These are phyloP conservation scores for Pantherophis vulpinus DNA, from an alignment of 2,797 vertebrate genomes.

Conservation along the genomic window DNA sequence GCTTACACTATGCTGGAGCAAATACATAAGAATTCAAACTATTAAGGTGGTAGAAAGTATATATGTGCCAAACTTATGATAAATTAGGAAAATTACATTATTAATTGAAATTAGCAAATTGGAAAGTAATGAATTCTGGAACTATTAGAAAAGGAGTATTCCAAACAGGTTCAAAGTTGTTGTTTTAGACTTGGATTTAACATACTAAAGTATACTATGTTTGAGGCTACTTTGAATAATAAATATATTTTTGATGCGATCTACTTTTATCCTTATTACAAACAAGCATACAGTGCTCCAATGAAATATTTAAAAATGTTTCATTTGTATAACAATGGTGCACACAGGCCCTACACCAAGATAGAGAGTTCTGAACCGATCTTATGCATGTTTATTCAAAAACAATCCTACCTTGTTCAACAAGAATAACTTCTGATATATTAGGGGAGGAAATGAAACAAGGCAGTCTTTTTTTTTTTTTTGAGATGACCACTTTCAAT, in stretches of 20 bases:
- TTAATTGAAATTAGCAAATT: neutral
- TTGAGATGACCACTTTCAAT: neutral
- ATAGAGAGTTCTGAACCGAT: neutral
- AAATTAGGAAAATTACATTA: neutral
- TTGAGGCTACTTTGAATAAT: neutral
- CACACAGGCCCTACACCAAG: neutral
- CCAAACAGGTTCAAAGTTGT: conserved; percentile 13
- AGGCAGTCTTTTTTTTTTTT: neutral
- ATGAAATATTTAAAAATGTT: neutral
- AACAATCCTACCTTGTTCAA: neutral
- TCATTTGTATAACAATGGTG: neutral
- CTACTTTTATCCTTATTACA: neutral
- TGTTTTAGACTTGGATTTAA: neutral
- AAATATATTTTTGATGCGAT: neutral
- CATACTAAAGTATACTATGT: neutral
- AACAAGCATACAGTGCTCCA: too few species aligned
- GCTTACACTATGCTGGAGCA: neutral
- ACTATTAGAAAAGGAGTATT: neutral
- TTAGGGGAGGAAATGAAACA: neutral
- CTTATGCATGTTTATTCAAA: neutral
- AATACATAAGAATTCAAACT: neutral
- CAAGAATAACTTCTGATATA: neutral
- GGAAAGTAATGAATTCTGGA: neutral
- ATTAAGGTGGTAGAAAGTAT: neutral
- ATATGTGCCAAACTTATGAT: neutral